A percentile compares a stretch with the other conserved stretches of the same genome.
These are phyloP conservation scores for Philhelius pedissequus DNA, from an alignment of 2,888 invertebrate species.

Conservation along the genomic window DNA sequence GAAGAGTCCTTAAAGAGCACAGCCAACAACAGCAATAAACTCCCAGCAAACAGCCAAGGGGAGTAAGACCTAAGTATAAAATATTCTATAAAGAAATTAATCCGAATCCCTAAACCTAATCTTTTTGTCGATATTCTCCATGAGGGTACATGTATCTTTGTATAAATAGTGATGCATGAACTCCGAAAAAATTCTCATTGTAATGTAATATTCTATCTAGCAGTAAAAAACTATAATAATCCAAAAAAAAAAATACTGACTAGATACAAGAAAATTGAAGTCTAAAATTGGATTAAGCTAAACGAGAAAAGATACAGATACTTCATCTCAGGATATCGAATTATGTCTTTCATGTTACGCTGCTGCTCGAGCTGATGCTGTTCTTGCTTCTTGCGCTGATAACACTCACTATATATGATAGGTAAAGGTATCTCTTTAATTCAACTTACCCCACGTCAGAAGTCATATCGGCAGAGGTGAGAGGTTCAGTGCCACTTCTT, in stretches of 20 bases:
- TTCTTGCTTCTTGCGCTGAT: neutral
- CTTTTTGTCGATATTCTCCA: neutral
- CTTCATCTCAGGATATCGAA: slow-evolving; percentile 59
- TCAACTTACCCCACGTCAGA: slow-evolving; percentile 75
- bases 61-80: neutral
- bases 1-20: neutral
- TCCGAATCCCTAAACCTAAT: neutral
- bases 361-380: neutral
- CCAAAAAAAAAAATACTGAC: neutral
- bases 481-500: slow-evolving; percentile 76
- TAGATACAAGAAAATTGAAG: slow-evolving; percentile 46
- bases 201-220: slow-evolving; percentile 44
- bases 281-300: slow-evolving; percentile 59
- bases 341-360: slow-evolving; percentile 51
- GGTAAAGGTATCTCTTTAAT: neutral
- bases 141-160: neutral
- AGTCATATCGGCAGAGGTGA: slow-evolving; percentile 78
- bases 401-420: no score
- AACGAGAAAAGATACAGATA: slow-evolving; percentile 44
- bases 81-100: slow-evolving; percentile 27
- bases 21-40: neutral
- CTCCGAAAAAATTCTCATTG: slow-evolving; percentile 26
- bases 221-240: slow-evolving; percentile 14
- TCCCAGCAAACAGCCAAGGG: no score
- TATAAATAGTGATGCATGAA: neutral